Percentiles rank a stretch among this genome's conserved stretches.
Conservation (phyloP, 2,888 invertebrate species). For the Dynastes grantii region DNA sequence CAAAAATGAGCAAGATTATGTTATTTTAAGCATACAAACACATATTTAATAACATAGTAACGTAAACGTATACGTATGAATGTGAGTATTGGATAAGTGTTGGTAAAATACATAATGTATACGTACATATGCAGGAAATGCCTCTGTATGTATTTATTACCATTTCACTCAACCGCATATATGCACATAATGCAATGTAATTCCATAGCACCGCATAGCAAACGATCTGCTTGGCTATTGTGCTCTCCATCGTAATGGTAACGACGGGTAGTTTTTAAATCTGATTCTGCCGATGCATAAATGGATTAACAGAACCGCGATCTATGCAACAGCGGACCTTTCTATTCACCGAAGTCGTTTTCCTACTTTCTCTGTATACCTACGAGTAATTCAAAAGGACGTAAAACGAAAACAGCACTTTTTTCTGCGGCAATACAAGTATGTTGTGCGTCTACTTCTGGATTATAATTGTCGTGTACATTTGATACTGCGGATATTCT, state of each 20-base stretch:
- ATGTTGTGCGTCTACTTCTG: not conserved
- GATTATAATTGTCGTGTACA: not conserved
- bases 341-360: conserved; percentile 21
- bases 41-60: too few species aligned
- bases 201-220: not conserved
- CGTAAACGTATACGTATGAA: too few species aligned
- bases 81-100: too few species aligned
- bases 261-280: not conserved
- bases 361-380: conserved; percentile 36
- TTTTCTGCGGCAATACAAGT: not conserved
- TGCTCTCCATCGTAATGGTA: not conserved
- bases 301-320: not conserved
- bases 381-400: conserved; percentile 21
- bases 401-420: conserved; percentile 9
- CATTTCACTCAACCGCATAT: not conserved
- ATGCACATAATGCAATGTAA: not conserved
- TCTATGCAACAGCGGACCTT: conserved; percentile 19
- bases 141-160: too few species aligned
- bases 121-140: too few species aligned
- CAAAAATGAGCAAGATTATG: too few species aligned
- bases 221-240: not conserved
- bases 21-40: too few species aligned
- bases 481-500: too few species aligned
- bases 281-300: conserved; percentile 13
- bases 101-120: too few species aligned